phyloP scores from a whole-genome alignment of 2,888 invertebrate genomes.

The Polyploca ridens region DNA sequence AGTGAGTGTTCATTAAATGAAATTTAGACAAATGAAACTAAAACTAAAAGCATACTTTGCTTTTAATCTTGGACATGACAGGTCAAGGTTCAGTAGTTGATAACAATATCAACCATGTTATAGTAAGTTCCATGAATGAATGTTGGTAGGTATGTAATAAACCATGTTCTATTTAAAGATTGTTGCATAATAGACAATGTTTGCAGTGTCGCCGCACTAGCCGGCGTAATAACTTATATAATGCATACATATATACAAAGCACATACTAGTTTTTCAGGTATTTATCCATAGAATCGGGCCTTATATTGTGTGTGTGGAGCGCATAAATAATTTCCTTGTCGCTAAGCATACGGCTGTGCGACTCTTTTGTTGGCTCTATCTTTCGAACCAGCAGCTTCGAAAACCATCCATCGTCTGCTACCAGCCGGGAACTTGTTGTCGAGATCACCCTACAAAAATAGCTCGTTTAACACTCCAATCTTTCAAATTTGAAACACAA shows the following conservation, averaged over 20 bases:
- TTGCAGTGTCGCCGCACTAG: constrained; percentile 29
- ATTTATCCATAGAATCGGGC: constrained; percentile 94
- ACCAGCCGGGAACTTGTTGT: constrained; percentile 66
- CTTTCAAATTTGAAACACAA: constrained; percentile 47
- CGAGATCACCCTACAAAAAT: constrained; percentile 72
- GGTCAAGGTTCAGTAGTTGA: constrained; percentile 53
- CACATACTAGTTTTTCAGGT: constrained; percentile 96
- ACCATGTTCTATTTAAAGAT: constrained; percentile 63
- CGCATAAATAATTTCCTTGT: constrained; percentile 98
- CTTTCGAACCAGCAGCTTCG: constrained; percentile 94
- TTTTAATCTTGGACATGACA: constrained; percentile 18
- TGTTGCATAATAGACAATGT: constrained; percentile 69
- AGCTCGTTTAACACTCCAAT: constrained; percentile 35
- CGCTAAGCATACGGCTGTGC: constrained; percentile 98
- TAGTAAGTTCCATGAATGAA: neutral
- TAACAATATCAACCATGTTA: constrained; percentile 25
- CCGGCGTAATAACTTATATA: constrained; percentile 38
- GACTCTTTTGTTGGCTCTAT: constrained; percentile 98
- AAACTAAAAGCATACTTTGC: too few relatives aligned
- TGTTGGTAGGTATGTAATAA: neutral
- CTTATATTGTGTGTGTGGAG: constrained; percentile 97
- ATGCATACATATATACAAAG: constrained; percentile 29
- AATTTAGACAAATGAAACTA: too few relatives aligned
- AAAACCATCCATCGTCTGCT: constrained; percentile 92
- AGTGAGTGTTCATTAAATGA: too few relatives aligned